Evolutionary conservation across 1,140 invertebrate species (phyloP).

Genomic region (Bathynomus jamesi): DNA sequence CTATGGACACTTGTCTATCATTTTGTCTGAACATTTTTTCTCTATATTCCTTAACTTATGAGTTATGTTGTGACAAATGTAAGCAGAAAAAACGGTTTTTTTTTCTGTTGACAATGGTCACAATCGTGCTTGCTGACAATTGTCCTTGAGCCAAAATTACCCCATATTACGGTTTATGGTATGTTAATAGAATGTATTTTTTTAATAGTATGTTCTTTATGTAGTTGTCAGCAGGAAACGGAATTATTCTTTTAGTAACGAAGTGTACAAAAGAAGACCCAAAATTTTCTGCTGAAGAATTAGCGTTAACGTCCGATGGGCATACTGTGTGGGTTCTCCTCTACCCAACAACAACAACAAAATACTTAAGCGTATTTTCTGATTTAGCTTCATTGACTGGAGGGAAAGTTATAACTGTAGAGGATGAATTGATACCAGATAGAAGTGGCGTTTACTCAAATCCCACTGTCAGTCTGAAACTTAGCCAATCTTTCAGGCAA

Average conservation of each 20-base stretch:
- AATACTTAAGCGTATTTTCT: background rate
- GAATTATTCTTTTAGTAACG: background rate
- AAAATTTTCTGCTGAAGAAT: background rate
- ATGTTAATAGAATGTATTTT: too few relatives aligned
- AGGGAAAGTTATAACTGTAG: background rate
- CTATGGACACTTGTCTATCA: too few relatives aligned
- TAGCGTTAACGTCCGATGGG: background rate
- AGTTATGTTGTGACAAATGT: too few relatives aligned
- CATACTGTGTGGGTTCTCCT: background rate
- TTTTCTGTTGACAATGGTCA: too few relatives aligned
- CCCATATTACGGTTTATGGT: too few relatives aligned
- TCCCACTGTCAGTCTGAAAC: background rate
- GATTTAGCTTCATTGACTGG: background rate
- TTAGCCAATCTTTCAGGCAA: background rate
- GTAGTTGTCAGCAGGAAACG: background rate
- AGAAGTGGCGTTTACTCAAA: background rate
- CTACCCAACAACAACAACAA: background rate
- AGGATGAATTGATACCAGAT: background rate
- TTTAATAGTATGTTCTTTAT: too few relatives aligned
- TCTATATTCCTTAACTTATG: too few relatives aligned
- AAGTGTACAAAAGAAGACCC: background rate
- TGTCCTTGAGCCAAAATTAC: too few relatives aligned
- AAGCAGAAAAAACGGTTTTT: too few relatives aligned
- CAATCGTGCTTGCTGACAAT: too few relatives aligned
- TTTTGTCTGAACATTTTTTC: too few relatives aligned